Percentiles rank a stretch among this genome's conserved stretches.
Conservation (phyloP, 1,140 invertebrate species). For the Meteorus sp. region DNA sequence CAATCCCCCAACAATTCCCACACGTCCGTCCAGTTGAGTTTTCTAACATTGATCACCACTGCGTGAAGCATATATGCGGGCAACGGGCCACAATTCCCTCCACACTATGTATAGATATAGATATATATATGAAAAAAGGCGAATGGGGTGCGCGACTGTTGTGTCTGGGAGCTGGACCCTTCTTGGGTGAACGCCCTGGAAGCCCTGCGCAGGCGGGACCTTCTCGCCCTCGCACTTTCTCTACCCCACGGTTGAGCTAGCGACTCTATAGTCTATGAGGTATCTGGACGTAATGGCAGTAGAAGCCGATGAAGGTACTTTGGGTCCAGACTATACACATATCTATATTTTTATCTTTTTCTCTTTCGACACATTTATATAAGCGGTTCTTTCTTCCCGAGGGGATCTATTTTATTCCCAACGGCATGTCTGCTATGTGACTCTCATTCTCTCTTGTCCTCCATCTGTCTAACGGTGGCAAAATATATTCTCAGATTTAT, state of each 20-base stretch:
- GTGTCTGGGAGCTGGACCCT: slow-evolving; percentile 8
- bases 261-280: background rate
- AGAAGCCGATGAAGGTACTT: too few relatives aligned
- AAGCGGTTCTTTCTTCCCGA: background rate
- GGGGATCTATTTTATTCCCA: slow-evolving; percentile 10
- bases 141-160: slow-evolving; percentile 2
- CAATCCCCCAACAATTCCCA: too few relatives aligned
- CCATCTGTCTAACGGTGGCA: background rate
- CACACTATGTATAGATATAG: too few relatives aligned
- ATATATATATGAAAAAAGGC: background rate
- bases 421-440: slow-evolving; percentile 5
- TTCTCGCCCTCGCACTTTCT: background rate
- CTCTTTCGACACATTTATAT: too few relatives aligned
- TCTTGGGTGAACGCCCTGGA: slow-evolving; percentile 10
- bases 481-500: too few relatives aligned
- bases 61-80: too few relatives aligned
- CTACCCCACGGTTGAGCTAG: background rate
- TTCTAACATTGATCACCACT: too few relatives aligned
- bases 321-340: too few relatives aligned
- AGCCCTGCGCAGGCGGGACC: slow-evolving; percentile 2
- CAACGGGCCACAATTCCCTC: too few relatives aligned
- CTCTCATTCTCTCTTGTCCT: background rate
- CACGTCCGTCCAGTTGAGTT: too few relatives aligned
- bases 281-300: background rate
- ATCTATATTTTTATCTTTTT: too few relatives aligned